Evolutionary conservation across 2,113 vertebrate genomes (phyloP).

Genomic region (Tragelaphus scriptus): DNA sequence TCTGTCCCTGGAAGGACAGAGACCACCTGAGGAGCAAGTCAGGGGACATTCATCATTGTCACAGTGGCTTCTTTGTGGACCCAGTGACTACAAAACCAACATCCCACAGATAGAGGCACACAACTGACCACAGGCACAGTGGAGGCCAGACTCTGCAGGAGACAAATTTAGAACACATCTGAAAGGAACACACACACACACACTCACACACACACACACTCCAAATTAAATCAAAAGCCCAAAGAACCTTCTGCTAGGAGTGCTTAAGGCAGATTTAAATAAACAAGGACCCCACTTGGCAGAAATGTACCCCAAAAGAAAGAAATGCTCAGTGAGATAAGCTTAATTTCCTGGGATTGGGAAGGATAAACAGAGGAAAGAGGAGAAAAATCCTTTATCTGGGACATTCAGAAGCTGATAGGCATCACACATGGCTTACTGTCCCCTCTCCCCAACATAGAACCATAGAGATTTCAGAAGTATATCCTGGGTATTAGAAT

Average conservation of each 20-base stretch:
- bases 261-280: neutral
- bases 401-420: neutral
- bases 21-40: neutral
- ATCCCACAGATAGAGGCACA: neutral
- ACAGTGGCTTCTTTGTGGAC: neutral
- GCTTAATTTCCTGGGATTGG: neutral
- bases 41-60: neutral
- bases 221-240: neutral
- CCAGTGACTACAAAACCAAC: neutral
- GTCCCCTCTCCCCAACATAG: neutral
- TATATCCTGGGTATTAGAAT: neutral
- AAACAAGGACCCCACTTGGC: neutral
- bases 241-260: neutral
- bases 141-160: neutral
- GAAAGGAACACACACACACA: neutral
- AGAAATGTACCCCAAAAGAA: neutral
- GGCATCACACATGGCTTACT: neutral
- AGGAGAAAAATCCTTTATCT: neutral
- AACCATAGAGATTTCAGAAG: neutral
- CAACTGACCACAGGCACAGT: neutral
- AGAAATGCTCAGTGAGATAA: neutral
- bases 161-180: neutral
- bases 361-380: conserved; percentile 3
- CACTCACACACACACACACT: no score
- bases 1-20: neutral